phyloP scores from a whole-genome alignment of 2,797 vertebrate species.

The Epinephelus malabaricus region DNA sequence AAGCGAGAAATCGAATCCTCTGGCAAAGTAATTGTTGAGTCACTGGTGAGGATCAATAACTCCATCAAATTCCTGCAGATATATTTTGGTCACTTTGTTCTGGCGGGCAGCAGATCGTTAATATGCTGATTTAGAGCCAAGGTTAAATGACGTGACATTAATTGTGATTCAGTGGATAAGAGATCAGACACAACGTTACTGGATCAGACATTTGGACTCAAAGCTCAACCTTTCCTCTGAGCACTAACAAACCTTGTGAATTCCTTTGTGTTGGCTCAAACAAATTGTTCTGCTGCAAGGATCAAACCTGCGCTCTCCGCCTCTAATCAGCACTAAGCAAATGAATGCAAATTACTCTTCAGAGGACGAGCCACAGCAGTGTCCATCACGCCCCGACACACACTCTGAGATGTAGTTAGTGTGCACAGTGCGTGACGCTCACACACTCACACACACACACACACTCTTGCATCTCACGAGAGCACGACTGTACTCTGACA shows the following conservation, averaged over 20 bases:
- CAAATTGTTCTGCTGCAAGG: constrained; percentile 48
- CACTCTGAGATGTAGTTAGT: constrained; percentile 63
- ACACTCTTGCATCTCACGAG: constrained; percentile 3
- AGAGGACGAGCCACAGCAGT: constrained; percentile 69
- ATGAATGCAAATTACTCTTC: constrained; percentile 75
- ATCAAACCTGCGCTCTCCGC: constrained; percentile 64
- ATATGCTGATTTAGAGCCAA: constrained; percentile 19
- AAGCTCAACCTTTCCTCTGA: constrained; percentile 18
- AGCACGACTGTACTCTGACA: constrained; percentile 36
- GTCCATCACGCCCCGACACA: constrained; percentile 70
- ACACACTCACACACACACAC: constrained; percentile 2
- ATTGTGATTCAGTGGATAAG: constrained; percentile 18
- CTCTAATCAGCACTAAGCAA: constrained; percentile 74
- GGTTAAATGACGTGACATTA: constrained; percentile 29
- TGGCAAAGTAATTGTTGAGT: constrained; percentile 63
- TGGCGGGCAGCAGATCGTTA: background rate
- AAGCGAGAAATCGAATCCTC: constrained; percentile 43
- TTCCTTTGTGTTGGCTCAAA: constrained; percentile 20
- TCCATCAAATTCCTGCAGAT: constrained; percentile 36
- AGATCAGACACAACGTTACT: background rate
- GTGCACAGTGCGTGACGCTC: constrained; percentile 48
- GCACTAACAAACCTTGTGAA: constrained; percentile 26
- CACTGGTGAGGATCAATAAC: constrained; percentile 50
- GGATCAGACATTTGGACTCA: background rate
- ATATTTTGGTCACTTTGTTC: background rate